Evolutionary conservation across 2,888 invertebrate species (phyloP).

Genomic region (Drosophila kanekoi): DNA sequence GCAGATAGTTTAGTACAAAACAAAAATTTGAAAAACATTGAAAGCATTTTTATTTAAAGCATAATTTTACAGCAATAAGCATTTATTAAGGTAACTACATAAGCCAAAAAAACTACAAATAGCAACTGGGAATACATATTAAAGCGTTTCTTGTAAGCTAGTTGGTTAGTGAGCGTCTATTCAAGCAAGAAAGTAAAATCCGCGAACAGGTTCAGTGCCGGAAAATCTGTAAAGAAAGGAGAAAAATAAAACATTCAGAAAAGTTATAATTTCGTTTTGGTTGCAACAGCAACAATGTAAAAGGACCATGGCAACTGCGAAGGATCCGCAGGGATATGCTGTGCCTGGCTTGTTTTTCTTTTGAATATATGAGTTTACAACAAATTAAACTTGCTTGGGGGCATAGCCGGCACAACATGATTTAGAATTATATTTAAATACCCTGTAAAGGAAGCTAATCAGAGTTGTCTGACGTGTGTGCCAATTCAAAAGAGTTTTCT

Average conservation of each 20-base stretch:
- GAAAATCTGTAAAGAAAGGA: conserved; percentile 55
- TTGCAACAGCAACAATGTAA: conserved; percentile 25
- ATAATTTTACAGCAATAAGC: conserved; percentile 39
- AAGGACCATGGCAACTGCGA: conserved; percentile 23
- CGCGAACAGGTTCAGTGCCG: conserved; percentile 23
- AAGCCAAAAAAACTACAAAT: conserved; percentile 53
- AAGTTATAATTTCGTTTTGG: conserved; percentile 55
- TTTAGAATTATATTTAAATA: conserved; percentile 27
- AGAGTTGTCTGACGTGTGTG: background rate
- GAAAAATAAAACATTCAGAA: conserved; percentile 23
- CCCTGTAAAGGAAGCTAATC: conserved; percentile 18
- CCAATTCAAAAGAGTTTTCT: background rate
- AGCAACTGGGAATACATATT: conserved; percentile 21
- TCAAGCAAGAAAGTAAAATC: conserved; percentile 48
- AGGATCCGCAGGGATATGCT: conserved; percentile 39
- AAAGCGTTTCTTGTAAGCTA: conserved; percentile 65
- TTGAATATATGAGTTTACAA: conserved; percentile 71
- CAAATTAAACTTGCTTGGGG: conserved; percentile 77
- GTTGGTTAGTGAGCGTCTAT: conserved; percentile 66
- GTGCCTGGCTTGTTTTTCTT: conserved; percentile 57
- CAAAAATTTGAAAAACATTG: conserved; percentile 26
- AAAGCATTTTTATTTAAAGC: conserved; percentile 52
- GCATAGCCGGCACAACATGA: conserved; percentile 43
- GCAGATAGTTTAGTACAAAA: conserved; percentile 14
- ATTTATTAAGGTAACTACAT: conserved; percentile 49